Conservation (phyloP, 2,797 vertebrate genomes). For the Hapalemur alaotrensis region DNA sequence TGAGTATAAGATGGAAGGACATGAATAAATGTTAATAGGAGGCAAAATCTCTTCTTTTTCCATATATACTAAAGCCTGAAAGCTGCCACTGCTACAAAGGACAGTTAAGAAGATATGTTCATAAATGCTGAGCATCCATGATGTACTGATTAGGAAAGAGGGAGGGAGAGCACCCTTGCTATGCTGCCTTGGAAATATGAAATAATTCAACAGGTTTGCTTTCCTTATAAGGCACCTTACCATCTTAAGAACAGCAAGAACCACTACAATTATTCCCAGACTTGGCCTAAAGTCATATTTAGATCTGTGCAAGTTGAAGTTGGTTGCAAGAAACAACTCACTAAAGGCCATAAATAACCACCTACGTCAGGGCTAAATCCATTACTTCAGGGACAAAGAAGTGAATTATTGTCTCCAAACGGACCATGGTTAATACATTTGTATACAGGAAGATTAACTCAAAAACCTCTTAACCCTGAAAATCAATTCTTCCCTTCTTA, state of each 20-base stretch:
- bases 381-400: not conserved
- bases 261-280: not conserved
- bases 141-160: not conserved
- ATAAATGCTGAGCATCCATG: not conserved
- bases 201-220: not conserved
- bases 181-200: not conserved
- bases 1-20: not conserved
- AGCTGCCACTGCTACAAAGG: not conserved
- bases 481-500: slow-evolving; percentile 12
- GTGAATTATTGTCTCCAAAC: slow-evolving; percentile 6
- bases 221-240: not conserved
- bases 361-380: not conserved
- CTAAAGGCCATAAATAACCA: not conserved
- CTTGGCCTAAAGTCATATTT: not conserved
- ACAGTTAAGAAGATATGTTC: not conserved
- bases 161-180: not conserved
- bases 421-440: not conserved
- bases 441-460: slow-evolving; percentile 5
- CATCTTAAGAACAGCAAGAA: not conserved
- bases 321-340: not conserved
- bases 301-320: not conserved
- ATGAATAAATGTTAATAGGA: not conserved
- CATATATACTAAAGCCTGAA: not conserved
- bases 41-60: not conserved
- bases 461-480: slow-evolving; percentile 22